Percentiles rank a stretch among this genome's conserved stretches.
Evolutionary conservation across 2,797 vertebrate genomes (phyloP).

Genomic region (Rhincodon typus): DNA sequence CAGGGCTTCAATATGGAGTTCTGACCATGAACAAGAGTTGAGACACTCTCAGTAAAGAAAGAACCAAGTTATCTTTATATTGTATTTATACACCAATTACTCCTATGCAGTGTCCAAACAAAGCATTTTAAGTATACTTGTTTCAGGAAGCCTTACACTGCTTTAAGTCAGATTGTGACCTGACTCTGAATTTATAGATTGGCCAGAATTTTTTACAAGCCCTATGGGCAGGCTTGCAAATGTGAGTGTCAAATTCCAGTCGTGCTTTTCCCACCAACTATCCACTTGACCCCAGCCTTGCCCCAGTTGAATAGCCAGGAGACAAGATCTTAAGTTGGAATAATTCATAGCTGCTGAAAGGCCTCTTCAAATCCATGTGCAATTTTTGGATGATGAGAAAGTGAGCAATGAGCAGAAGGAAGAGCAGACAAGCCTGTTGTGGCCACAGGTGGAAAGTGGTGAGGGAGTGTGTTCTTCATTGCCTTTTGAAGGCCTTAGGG

Average conservation of each 20-base stretch:
- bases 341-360: not conserved
- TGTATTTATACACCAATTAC: not conserved
- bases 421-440: not conserved
- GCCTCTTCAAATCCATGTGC: not conserved
- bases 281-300: not conserved
- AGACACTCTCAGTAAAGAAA: not conserved
- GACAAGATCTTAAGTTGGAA: too few species aligned
- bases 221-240: not conserved
- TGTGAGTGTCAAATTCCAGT: not conserved
- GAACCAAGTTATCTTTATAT: not conserved
- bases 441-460: not conserved
- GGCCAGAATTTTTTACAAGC: too few species aligned
- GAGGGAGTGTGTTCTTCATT: not conserved
- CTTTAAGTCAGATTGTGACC: not conserved
- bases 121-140: not conserved
- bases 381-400: not conserved
- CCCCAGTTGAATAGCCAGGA: too few species aligned
- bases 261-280: not conserved
- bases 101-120: not conserved
- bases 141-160: not conserved
- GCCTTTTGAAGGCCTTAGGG: not conserved
- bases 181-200: not conserved
- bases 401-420: not conserved
- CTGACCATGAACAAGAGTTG: not conserved
- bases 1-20: not conserved